These are phyloP conservation scores for Aphidoletes aphidimyza DNA, from an alignment of 2,888 invertebrate species.

Conservation along the genomic window DNA sequence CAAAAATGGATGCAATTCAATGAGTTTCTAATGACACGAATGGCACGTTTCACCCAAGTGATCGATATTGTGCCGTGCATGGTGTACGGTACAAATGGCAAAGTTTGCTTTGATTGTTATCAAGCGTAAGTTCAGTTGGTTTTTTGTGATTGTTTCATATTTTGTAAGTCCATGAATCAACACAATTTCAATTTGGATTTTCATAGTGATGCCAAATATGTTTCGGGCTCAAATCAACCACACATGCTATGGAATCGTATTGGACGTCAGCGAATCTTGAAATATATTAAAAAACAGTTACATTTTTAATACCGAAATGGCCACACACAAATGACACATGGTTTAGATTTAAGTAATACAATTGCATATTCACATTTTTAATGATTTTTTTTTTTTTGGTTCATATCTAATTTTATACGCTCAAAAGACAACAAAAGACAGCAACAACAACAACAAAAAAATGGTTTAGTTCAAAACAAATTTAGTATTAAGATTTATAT, in stretches of 20 bases:
- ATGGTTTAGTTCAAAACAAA: slow-evolving; percentile 16
- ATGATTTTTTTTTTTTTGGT: not conserved
- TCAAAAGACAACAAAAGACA: not conserved
- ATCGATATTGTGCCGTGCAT: slow-evolving; percentile 63
- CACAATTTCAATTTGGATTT: not conserved
- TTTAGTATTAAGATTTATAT: not conserved
- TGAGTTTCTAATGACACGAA: slow-evolving; percentile 62
- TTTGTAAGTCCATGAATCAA: not conserved
- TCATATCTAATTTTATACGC: not conserved
- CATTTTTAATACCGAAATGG: not conserved
- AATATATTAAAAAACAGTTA: not conserved
- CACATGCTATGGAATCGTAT: slow-evolving; percentile 27
- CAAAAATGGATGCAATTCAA: slow-evolving; percentile 63
- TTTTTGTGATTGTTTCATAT: too few species aligned
- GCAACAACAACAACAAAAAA: not conserved
- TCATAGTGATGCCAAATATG: not conserved
- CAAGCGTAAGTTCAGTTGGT: slow-evolving; percentile 65
- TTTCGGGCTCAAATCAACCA: not conserved
- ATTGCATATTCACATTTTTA: not conserved
- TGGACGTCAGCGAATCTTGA: not conserved
- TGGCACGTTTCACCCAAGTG: slow-evolving; percentile 58
- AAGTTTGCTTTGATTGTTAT: slow-evolving; percentile 64
- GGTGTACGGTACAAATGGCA: slow-evolving; percentile 61
- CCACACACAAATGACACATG: not conserved
- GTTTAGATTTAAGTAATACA: not conserved